Evolutionary conservation across 2,113 vertebrate genomes (phyloP), one percentile per base, ranked within the genome.

Genomic region (Sprattus sprattus): DNA sequence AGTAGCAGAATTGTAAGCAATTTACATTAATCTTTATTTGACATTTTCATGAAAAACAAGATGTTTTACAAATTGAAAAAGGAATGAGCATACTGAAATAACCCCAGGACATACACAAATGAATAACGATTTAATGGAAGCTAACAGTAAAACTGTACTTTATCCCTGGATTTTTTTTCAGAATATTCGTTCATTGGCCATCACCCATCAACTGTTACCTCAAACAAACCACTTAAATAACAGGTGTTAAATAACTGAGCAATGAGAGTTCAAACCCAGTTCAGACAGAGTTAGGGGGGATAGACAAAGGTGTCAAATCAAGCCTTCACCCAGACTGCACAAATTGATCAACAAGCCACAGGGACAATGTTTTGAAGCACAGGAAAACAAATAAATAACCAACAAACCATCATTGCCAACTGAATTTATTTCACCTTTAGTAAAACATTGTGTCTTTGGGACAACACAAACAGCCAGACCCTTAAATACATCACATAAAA

Each of bases 401-500:
- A 78, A 78, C 32, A 18, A 78, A 11, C 60, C 60, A 64, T 78
- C 71, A 78, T 78, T 32, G 64, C 25, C 11, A 78, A 39, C 10
- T 11, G 71, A 78, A 32, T 13, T 44, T 9, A 78, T 39, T 32
- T 6, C n/a, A 78, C 11, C 20, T 39, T 39, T 25, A 71, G 25
- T 71, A 71, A 32, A 78, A 78, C 28, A 39, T 39, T 39, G n/a
- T 82, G 87, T 88, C 85, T 82, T 87, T 86, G 85, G 86, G 89
- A 88, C 82, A 87, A 83, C 82, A 85, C 4, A 82, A 87, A 85
- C 86, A 82, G 81, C 92, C 92, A 90, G 92, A 91, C 87, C 93
- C 91, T 92, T 91, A 92, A 93, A 87, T 57, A 87, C 87, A 90
- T 85, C 83, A 93, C 87, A 90, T 90, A 81, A 93, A 95, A 94